phyloP scores from a whole-genome alignment of 2,888 invertebrate species.

The Nineta flava region DNA sequence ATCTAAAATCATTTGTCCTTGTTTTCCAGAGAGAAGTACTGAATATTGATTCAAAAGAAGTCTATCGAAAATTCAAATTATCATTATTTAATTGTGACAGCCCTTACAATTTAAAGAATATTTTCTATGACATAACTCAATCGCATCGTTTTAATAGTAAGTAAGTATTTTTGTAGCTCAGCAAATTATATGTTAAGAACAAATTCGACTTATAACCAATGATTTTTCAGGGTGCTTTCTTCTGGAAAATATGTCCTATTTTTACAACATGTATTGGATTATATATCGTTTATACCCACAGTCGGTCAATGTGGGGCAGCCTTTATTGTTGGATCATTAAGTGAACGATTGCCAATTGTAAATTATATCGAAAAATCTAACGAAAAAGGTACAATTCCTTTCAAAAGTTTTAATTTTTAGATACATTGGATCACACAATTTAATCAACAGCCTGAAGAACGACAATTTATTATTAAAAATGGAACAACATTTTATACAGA shows the following conservation, averaged over 20 bases:
- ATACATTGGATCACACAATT: not conserved
- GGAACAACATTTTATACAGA: too few species aligned
- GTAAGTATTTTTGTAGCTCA: slow-evolving; percentile 7
- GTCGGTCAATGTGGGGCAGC: slow-evolving; percentile 9
- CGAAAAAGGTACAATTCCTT: not conserved
- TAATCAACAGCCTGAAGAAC: not conserved
- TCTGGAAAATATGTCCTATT: not conserved
- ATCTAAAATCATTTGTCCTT: too few species aligned
- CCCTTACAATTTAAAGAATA: slow-evolving; percentile 8
- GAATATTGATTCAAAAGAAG: slow-evolving; percentile 6
- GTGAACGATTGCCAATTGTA: not conserved
- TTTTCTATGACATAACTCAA: slow-evolving; percentile 5
- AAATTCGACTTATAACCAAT: not conserved
- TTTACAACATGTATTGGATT: slow-evolving; percentile 6
- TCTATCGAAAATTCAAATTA: slow-evolving; percentile 8
- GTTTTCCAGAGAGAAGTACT: slow-evolving; percentile 7
- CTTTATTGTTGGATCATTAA: not conserved
- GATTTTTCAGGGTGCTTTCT: not conserved
- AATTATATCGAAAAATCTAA: not conserved
- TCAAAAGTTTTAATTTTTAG: not conserved
- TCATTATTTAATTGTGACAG: slow-evolving; percentile 10
- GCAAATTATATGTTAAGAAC: not conserved
- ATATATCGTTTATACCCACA: slow-evolving; percentile 9
- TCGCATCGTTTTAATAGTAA: slow-evolving; percentile 9
- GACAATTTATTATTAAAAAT: too few species aligned